Percentiles rank a stretch among this genome's conserved stretches.
Evolutionary conservation across 2,113 vertebrate species (phyloP).

Genomic region (Dipodomys stephensi): DNA sequence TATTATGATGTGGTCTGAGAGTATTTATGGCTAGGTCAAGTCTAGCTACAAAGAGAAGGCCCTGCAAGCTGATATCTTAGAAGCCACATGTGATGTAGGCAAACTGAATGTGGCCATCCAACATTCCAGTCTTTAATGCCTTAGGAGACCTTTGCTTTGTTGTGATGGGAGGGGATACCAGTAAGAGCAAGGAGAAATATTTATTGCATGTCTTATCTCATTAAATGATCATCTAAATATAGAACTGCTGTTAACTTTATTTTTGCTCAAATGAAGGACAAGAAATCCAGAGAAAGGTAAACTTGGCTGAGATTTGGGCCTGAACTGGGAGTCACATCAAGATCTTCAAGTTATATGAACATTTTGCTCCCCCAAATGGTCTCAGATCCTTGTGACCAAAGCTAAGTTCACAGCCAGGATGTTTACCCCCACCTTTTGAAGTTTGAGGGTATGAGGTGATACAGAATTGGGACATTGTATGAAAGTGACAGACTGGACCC

Average conservation of each 20-base stretch:
- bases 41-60: constrained; percentile 62
- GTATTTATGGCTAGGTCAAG: constrained; percentile 59
- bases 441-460: background rate
- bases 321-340: background rate
- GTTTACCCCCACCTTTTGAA: background rate
- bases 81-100: constrained; percentile 52
- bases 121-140: background rate
- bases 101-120: constrained; percentile 44
- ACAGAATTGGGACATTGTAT: background rate
- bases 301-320: background rate
- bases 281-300: background rate
- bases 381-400: background rate
- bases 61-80: constrained; percentile 51
- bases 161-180: background rate
- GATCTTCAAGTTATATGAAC: background rate
- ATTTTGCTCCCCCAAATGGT: background rate
- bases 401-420: background rate
- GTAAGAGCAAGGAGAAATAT: background rate
- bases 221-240: constrained; percentile 10
- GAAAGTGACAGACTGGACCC: background rate
- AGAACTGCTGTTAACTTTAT: background rate
- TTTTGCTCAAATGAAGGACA: background rate
- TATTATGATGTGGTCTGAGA: constrained; percentile 19
- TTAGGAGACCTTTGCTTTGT: constrained; percentile 14
- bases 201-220: background rate